Conservation (phyloP, 1,140 invertebrate species). For the Onthophagus taurus region DNA sequence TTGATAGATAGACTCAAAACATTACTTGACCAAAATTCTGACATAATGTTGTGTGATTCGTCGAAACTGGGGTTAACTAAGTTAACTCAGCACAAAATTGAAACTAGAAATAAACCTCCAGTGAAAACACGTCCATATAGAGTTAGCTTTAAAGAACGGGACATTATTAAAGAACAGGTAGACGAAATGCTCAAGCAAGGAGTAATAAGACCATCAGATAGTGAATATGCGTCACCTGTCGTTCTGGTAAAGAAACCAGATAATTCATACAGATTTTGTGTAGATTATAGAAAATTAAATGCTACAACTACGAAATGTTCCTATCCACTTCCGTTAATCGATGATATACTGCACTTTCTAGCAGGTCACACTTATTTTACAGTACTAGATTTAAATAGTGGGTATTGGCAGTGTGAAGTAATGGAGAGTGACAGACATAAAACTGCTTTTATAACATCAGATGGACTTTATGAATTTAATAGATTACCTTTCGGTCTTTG, state of each 20-base stretch:
- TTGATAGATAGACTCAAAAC: no score
- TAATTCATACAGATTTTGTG: conserved; percentile 21
- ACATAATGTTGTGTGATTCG: no score
- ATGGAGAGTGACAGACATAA: conserved; percentile 1
- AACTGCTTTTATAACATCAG: neutral
- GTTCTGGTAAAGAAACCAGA: conserved; percentile 27
- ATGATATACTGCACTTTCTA: conserved; percentile 31
- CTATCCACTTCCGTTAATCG: conserved; percentile 37
- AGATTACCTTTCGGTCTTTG: no score
- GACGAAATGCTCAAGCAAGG: conserved; percentile 12
- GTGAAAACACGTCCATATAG: conserved; percentile 3
- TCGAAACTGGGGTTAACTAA: no score
- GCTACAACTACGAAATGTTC: conserved; percentile 12
- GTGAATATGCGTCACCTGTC: conserved; percentile 21
- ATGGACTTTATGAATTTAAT: conserved; percentile 5
- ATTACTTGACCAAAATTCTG: no score
- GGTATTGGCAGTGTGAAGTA: no score
- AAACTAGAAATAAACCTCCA: neutral
- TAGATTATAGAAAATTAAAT: conserved; percentile 32
- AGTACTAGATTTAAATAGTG: conserved; percentile 19
- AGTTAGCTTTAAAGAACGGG: neutral
- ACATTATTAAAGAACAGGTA: conserved; percentile 1
- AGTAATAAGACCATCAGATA: conserved; percentile 20
- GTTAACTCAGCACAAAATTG: neutral
- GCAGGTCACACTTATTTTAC: conserved; percentile 16